Conservation (phyloP, 2,888 invertebrate genomes). For the Drosophila pseudotakahashii region DNA sequence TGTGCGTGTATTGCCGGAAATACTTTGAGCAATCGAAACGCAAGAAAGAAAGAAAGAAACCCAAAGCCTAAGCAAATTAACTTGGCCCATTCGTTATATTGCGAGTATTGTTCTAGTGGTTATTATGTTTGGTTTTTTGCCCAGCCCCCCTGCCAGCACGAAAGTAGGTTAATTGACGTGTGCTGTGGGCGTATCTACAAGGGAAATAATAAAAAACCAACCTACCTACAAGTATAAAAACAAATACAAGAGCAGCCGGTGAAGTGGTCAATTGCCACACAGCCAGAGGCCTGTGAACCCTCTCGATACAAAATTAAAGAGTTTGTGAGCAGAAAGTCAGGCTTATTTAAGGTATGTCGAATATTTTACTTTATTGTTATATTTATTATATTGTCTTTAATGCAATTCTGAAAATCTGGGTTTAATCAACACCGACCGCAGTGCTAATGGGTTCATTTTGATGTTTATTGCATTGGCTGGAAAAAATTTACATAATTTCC, state of each 20-base stretch:
- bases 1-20: slow-evolving; percentile 32
- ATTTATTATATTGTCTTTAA: not conserved
- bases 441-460: slow-evolving; percentile 1
- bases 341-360: slow-evolving; percentile 23
- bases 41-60: slow-evolving; percentile 7
- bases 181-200: slow-evolving; percentile 47
- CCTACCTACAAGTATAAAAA: slow-evolving; percentile 29
- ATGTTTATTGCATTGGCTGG: not conserved
- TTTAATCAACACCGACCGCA: not conserved
- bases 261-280: slow-evolving; percentile 26
- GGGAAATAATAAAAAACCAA: slow-evolving; percentile 46
- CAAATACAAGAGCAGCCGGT: slow-evolving; percentile 13
- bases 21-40: slow-evolving; percentile 49
- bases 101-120: slow-evolving; percentile 24
- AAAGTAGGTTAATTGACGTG: slow-evolving; percentile 72
- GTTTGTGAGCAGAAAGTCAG: slow-evolving; percentile 1
- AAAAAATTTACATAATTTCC: slow-evolving; percentile 10
- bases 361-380: not conserved
- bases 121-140: slow-evolving; percentile 45
- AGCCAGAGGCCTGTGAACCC: slow-evolving; percentile 20
- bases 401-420: not conserved
- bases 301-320: not conserved
- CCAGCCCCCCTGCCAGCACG: slow-evolving; percentile 38
- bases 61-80: slow-evolving; percentile 65
- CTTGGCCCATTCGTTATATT: slow-evolving; percentile 49